Percentiles rank a stretch among this genome's conserved stretches.
phyloP scores from a whole-genome alignment of 2,888 invertebrate genomes.

The Eledona agricola region DNA sequence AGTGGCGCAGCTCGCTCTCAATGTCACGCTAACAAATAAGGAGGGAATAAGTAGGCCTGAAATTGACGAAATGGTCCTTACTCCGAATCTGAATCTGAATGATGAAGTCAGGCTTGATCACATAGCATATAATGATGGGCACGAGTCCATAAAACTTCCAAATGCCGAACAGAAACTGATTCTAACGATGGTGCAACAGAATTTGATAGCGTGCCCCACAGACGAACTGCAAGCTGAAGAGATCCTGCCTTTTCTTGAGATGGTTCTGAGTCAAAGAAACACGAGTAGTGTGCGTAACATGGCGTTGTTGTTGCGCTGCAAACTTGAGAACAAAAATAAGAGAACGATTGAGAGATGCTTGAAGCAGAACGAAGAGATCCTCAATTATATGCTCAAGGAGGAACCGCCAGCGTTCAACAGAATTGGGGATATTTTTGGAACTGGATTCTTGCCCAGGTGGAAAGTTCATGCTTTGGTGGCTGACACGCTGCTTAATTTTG shows the following conservation, averaged over 20 bases:
- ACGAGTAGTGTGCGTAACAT: conserved; percentile 81
- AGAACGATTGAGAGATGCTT: conserved; percentile 89
- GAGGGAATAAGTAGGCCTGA: conserved; percentile 62
- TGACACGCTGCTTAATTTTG: conserved; percentile 80
- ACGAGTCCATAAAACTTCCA: conserved; percentile 64
- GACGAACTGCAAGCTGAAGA: conserved; percentile 85
- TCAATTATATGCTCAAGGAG: conserved; percentile 66
- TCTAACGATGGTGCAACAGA: conserved; percentile 76
- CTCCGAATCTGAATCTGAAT: conserved; percentile 75
- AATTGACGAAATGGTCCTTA: conserved; percentile 67
- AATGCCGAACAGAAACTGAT: conserved; percentile 82
- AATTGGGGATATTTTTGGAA: conserved; percentile 73
- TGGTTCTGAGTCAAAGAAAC: conserved; percentile 72
- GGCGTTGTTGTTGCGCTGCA: conserved; percentile 78
- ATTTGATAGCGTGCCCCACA: conserved; percentile 66
- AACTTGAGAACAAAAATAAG: conserved; percentile 78
- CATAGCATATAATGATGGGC: conserved; percentile 74
- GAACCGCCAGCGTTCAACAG: conserved; percentile 63
- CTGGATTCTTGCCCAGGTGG: conserved; percentile 79
- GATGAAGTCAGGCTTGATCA: conserved; percentile 89
- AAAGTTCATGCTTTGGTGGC: conserved; percentile 79
- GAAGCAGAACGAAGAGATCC: conserved; percentile 83
- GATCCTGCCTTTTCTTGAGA: conserved; percentile 78
- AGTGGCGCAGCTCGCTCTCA: conserved; percentile 83
- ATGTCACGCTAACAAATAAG: conserved; percentile 66